Conservation (phyloP, 2,797 vertebrate genomes). For the Synaphobranchus kaupii region DNA sequence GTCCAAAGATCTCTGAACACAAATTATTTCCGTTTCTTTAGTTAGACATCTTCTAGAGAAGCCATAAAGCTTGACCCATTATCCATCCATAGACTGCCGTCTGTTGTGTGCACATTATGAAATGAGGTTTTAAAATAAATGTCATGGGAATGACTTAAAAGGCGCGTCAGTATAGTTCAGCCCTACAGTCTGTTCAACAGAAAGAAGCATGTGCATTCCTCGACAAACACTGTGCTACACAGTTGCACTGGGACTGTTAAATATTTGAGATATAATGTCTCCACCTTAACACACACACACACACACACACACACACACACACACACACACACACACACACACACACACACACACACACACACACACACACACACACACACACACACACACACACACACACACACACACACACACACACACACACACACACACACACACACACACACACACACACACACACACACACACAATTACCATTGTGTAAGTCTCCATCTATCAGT, state of each 20-base stretch:
- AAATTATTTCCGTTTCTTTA: not conserved
- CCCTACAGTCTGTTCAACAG: not conserved
- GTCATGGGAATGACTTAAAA: not conserved
- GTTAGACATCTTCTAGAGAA: conserved; percentile 1
- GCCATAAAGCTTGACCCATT: not conserved
- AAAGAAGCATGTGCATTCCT: not conserved
- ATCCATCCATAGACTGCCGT: not conserved
- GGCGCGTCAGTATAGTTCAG: not conserved
- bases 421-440: too few relatives aligned
- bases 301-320: too few relatives aligned
- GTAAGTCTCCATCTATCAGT: not conserved
- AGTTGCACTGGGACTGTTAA: not conserved
- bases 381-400: not conserved
- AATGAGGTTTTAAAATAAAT: not conserved
- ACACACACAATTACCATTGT: not conserved
- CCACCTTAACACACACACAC: not conserved
- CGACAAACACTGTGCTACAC: not conserved
- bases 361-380: not conserved
- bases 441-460: not conserved
- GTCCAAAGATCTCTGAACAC: not conserved
- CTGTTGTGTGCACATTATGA: not conserved
- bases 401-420: not conserved
- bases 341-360: not conserved
- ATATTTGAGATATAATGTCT: not conserved
- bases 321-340: not conserved